phyloP scores from a whole-genome alignment of 2,113 vertebrate species.

The Phylloscopus trochilus region DNA sequence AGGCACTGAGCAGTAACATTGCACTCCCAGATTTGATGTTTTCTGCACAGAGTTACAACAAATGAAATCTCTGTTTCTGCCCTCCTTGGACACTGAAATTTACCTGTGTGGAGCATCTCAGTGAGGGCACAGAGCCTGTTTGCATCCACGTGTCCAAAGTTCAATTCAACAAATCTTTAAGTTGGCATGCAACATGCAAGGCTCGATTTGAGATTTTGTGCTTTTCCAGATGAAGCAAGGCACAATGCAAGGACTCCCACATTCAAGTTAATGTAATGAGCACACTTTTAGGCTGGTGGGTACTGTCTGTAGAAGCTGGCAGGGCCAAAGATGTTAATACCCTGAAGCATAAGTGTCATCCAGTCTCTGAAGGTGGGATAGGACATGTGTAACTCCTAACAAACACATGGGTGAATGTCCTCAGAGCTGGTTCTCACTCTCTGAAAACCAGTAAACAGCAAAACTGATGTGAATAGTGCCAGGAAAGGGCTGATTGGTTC shows the following conservation, averaged over 20 bases:
- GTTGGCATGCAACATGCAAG: fast-evolving
- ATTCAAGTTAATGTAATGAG: fast-evolving
- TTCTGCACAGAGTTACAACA: fast-evolving
- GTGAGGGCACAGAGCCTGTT: background rate
- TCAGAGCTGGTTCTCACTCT: background rate
- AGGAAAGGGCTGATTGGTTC: background rate
- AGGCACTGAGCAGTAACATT: background rate
- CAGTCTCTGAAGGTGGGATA: background rate
- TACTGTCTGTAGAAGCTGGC: background rate
- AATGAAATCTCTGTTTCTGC: background rate
- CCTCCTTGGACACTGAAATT: background rate
- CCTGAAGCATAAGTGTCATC: background rate
- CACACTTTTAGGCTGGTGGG: background rate
- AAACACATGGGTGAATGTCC: background rate
- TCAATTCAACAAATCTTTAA: background rate
- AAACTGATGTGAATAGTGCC: background rate
- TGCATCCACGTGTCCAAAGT: background rate
- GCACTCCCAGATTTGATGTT: background rate
- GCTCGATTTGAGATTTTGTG: background rate
- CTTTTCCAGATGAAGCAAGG: background rate
- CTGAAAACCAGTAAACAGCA: background rate
- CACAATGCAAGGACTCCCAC: background rate
- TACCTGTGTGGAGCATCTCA: background rate
- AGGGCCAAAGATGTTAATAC: fast-evolving
- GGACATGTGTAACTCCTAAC: background rate